phyloP scores from a whole-genome alignment of 2,888 invertebrate species.

The Oxycera nigricornis region DNA sequence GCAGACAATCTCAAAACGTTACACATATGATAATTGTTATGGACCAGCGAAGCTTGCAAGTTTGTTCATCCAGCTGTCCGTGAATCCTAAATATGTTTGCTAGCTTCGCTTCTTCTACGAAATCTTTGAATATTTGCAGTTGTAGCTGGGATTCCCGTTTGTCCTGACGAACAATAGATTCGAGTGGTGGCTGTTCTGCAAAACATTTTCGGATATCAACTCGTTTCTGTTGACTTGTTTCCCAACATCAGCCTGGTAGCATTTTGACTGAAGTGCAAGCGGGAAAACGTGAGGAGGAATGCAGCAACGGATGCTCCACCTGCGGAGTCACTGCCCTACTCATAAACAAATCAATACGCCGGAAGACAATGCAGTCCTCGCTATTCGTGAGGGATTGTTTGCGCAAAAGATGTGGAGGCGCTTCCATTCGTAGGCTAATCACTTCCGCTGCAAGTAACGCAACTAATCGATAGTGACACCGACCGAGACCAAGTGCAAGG shows the following conservation, averaged over 20 bases:
- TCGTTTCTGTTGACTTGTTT: no score
- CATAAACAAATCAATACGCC: constrained; percentile 32
- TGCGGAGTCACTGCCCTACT: constrained; percentile 27
- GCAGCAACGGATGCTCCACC: background rate
- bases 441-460: background rate
- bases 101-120: no score
- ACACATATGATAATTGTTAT: no score
- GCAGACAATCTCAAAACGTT: no score
- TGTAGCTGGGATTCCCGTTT: no score
- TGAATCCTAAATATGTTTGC: no score
- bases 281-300: background rate
- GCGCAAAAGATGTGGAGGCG: constrained; percentile 11
- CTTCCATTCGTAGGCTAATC: constrained; percentile 25
- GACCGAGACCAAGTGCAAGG: background rate
- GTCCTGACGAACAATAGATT: no score
- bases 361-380: constrained; percentile 24
- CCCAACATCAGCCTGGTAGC: background rate
- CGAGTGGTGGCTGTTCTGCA: no score
- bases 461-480: constrained; percentile 15
- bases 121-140: no score
- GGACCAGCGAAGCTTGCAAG: no score
- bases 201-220: no score
- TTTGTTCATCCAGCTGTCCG: no score
- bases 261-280: background rate
- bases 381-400: constrained; percentile 4